A percentile compares a stretch with the other conserved stretches of the same genome.
Evolutionary conservation across 2,888 invertebrate genomes (phyloP).

Genomic region (Latrodectus elegans): DNA sequence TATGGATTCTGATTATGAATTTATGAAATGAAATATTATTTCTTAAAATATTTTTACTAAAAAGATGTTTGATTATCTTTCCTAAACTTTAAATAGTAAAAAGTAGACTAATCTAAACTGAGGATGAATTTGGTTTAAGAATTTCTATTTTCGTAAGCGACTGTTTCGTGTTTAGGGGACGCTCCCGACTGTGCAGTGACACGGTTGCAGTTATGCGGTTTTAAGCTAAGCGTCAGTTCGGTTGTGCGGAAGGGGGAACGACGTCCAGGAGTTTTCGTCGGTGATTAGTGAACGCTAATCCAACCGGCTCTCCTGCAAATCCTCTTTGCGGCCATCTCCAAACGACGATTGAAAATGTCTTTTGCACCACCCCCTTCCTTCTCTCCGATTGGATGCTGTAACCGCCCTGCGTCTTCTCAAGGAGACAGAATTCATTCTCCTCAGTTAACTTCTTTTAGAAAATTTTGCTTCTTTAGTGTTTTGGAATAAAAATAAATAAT

Average conservation of each 20-base stretch:
- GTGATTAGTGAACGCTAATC: conserved; percentile 66
- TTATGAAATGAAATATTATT: too few species aligned
- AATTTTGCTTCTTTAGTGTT: too few species aligned
- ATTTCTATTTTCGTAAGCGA: too few species aligned
- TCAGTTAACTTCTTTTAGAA: too few species aligned
- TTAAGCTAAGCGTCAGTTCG: conserved; percentile 39
- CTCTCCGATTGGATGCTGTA: neutral
- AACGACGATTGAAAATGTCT: conserved; percentile 52
- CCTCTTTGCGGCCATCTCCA: conserved; percentile 32
- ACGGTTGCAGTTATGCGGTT: conserved; percentile 40
- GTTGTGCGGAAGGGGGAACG: conserved; percentile 1
- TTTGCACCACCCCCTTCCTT: conserved; percentile 1
- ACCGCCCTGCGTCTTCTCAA: neutral
- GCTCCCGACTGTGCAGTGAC: neutral
- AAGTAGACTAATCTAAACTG: too few species aligned
- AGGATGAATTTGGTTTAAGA: too few species aligned
- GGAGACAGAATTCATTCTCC: too few species aligned
- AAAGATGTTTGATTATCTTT: too few species aligned
- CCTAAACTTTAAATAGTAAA: too few species aligned
- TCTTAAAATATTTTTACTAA: too few species aligned
- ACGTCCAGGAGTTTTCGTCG: conserved; percentile 25
- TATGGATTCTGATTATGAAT: too few species aligned
- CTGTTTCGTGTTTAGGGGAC: neutral
- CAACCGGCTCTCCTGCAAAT: conserved; percentile 35
- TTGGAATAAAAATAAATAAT: too few species aligned